These are phyloP conservation scores for Periplaneta americana DNA, from an alignment of 1,140 invertebrate genomes.

Conservation along the genomic window DNA sequence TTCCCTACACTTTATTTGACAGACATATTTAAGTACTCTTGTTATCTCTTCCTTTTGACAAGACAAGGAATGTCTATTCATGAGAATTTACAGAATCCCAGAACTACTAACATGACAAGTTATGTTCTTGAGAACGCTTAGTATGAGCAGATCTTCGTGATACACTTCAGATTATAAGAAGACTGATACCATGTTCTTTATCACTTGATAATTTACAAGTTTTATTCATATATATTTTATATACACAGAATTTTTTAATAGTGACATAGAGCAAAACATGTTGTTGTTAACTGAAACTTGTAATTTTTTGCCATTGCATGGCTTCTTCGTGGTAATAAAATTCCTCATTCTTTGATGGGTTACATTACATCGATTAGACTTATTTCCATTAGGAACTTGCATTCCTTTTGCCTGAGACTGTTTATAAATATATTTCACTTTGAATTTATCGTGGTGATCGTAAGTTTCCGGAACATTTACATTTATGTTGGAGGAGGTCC, in stretches of 20 bases:
- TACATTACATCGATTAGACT: background rate
- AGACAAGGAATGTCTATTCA: background rate
- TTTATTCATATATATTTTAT: no score
- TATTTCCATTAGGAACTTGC: background rate
- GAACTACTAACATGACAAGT: background rate
- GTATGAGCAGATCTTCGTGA: background rate
- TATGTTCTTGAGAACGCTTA: background rate
- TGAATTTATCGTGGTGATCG: background rate
- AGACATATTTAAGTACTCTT: background rate
- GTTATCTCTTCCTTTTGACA: background rate
- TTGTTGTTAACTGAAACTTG: background rate
- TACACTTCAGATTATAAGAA: background rate
- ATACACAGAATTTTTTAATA: no score
- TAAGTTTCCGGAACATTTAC: background rate
- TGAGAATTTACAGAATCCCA: background rate
- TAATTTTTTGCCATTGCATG: background rate
- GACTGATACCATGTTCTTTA: no score
- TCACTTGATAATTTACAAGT: no score
- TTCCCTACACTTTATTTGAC: background rate
- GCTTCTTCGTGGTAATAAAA: background rate
- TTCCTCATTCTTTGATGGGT: background rate
- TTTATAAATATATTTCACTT: background rate
- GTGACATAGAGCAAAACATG: background rate
- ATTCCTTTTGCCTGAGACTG: background rate
- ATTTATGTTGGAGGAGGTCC: slow-evolving; percentile 81